phyloP scores from a whole-genome alignment of 2,888 invertebrate genomes.

The Agonopterix subpropinquella region DNA sequence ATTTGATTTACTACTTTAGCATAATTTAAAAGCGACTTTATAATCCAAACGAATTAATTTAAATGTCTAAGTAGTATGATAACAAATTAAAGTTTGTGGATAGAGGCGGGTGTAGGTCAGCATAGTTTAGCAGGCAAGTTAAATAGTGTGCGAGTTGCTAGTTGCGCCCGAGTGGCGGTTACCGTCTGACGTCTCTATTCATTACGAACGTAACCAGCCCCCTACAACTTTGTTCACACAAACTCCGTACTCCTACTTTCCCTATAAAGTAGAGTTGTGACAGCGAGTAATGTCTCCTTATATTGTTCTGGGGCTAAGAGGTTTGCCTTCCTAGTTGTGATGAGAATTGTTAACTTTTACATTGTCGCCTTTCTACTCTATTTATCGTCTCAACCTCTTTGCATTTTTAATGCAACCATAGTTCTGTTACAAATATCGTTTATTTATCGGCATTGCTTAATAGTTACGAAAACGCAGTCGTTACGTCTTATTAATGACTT shows the following conservation, averaged over 20 bases:
- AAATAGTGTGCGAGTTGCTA: constrained; percentile 55
- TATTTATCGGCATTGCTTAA: constrained; percentile 22
- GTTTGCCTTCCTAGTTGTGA: constrained; percentile 61
- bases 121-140: constrained; percentile 49
- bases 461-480: constrained; percentile 36
- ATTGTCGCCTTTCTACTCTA: constrained; percentile 45
- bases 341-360: constrained; percentile 68
- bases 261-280: constrained; percentile 73
- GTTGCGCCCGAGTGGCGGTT: constrained; percentile 59
- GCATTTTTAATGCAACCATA: constrained; percentile 37
- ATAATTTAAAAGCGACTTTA: constrained; percentile 17
- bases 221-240: constrained; percentile 63
- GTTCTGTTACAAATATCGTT: constrained; percentile 19
- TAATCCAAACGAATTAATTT: constrained; percentile 7
- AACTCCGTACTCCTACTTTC: constrained; percentile 62
- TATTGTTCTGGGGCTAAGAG: constrained; percentile 74
- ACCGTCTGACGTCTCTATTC: constrained; percentile 66
- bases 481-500: constrained; percentile 52
- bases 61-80: constrained; percentile 25
- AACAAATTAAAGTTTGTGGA: constrained; percentile 27
- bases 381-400: constrained; percentile 37
- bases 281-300: constrained; percentile 73
- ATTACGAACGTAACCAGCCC: constrained; percentile 64
- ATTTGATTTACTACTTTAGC: constrained; percentile 35
- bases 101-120: constrained; percentile 36